Conservation (phyloP, 2,113 vertebrate species). For the Periophthalmus modestus region DNA sequence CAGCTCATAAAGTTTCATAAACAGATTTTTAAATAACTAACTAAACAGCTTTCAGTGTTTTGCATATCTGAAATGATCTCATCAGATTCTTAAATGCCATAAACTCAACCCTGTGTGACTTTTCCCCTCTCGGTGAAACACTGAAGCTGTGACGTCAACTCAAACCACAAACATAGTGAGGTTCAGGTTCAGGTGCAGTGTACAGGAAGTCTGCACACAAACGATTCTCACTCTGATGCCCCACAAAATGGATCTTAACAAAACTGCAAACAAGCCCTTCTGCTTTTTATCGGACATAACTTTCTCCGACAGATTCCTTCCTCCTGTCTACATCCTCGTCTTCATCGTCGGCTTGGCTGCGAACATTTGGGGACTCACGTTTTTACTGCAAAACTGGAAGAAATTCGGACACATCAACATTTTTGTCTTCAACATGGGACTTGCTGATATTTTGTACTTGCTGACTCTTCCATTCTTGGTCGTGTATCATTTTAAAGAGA, state of each 20-base stretch:
- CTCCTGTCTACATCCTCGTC: conserved; percentile 71
- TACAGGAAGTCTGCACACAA: background rate
- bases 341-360: conserved; percentile 77
- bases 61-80: too few relatives aligned
- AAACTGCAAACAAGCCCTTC: background rate
- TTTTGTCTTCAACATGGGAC: conserved; percentile 78
- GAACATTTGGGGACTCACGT: conserved; percentile 69
- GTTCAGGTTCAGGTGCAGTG: background rate
- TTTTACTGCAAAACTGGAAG: conserved; percentile 51
- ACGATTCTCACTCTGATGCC: background rate
- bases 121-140: too few relatives aligned
- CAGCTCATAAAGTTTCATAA: too few relatives aligned
- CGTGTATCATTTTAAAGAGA: conserved; percentile 63
- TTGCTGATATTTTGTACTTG: conserved; percentile 81
- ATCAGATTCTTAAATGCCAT: too few relatives aligned
- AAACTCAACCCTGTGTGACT: too few relatives aligned
- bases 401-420: conserved; percentile 60
- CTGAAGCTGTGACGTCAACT: background rate
- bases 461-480: conserved; percentile 80
- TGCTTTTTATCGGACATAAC: background rate
- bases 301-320: conserved; percentile 69
- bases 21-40: too few relatives aligned
- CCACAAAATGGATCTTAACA: background rate
- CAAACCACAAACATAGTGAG: background rate
- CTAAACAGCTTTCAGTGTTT: too few relatives aligned